phyloP scores from a whole-genome alignment of 2,797 vertebrate species.

The Coilia nasus region DNA sequence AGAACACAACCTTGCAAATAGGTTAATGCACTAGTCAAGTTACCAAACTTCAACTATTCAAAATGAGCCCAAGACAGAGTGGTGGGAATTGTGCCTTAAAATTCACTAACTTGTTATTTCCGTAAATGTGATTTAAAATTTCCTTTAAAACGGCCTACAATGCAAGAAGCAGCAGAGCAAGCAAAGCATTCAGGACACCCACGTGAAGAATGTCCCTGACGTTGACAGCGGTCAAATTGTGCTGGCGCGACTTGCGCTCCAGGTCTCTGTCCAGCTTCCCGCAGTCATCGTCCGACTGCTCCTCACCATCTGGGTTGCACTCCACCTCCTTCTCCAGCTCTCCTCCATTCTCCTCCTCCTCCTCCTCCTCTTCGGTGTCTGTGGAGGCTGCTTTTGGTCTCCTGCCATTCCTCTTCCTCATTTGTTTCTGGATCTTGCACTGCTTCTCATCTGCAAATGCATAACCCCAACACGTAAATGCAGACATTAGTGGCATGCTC shows the following conservation, averaged over 20 bases:
- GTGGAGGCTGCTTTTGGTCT: constrained; percentile 56
- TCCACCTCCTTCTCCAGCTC: neutral
- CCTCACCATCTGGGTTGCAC: constrained; percentile 47
- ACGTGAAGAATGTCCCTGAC: constrained; percentile 93
- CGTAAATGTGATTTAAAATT: neutral
- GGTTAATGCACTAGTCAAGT: too few species aligned
- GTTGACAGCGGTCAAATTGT: constrained; percentile 88
- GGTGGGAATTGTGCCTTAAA: neutral
- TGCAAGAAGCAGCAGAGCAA: neutral
- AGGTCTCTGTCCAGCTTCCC: constrained; percentile 85
- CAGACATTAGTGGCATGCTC: too few species aligned
- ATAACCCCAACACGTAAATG: too few species aligned
- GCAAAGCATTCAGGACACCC: constrained; percentile 61
- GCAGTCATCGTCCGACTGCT: constrained; percentile 75
- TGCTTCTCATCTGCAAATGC: constrained; percentile 49
- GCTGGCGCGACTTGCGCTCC: constrained; percentile 87
- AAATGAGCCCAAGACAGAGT: neutral
- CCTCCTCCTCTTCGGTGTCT: constrained; percentile 38
- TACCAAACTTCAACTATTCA: neutral
- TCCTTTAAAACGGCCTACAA: neutral
- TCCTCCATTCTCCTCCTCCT: constrained; percentile 50
- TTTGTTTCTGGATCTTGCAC: constrained; percentile 24
- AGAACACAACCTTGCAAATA: too few species aligned
- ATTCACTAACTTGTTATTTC: neutral
- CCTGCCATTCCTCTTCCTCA: constrained; percentile 30